Base-by-base conservation (phyloP, 2,797 vertebrate species). In the Arremon brunneinucha region DNA sequence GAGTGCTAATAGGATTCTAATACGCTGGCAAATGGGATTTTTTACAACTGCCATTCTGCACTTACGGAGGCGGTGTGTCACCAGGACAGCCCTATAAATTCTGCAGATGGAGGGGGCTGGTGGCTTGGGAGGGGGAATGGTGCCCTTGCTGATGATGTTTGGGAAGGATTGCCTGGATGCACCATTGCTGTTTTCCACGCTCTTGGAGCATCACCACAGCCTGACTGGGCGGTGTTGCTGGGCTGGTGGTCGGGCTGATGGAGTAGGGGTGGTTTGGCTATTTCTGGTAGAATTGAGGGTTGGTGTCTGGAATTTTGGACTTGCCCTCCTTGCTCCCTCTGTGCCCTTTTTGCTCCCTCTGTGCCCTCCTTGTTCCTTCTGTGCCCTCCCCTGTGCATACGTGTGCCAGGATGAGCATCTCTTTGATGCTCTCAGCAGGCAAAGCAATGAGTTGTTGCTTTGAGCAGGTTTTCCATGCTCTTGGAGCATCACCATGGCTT, bases 1-100 rank as follows among this genome's bases (percentile, higher is more conserved):
- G 97, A 98, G 97, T 85, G 74, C 96, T 98, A 98, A 98, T 98
- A 96, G 97, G 97, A 98, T 97, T 98, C 97, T 98, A 98, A 98
- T 98, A 97, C 79, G 90, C 96, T 94, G 94, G 97, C 96, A 98
- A 98, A 98, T 98, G 97, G 98, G 96, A 97, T 98, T 98, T 98
- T 98, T 98, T 98, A 98, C 97, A 98, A 96, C 97, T 96, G 97
- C 97, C 97, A 97, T 98, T 98, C 97, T 95, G 96, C 95, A 75
- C 86, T 97, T 94, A 97, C 96, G 68, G 96, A 97, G 97, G 80
- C 6, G 95, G 84, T 86, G 87, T 97, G 97, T 97, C 90, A 76
- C 95, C 43, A 4, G 97, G 93, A 97, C 97, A 95, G 97, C 95
- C 97, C 94, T 44, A 89, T 98, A 98, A 98, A 98, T 98, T 79